Base-by-base conservation (phyloP, 2,113 vertebrate species). In the Gobius niger region DNA sequence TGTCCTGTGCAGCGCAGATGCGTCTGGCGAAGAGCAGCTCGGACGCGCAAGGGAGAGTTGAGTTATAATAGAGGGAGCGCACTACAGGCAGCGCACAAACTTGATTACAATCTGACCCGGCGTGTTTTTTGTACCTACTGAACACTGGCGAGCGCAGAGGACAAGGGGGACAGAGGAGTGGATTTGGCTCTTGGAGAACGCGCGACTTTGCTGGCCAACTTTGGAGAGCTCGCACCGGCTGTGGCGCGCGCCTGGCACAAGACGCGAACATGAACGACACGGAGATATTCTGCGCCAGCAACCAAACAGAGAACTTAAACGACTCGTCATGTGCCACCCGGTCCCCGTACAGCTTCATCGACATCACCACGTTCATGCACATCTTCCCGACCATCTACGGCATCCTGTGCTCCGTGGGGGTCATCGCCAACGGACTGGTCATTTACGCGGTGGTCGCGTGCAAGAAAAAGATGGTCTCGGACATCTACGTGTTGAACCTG, bases 381-480 rank as follows among this genome's bases (percentile, higher is more conserved):
- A 90, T 93, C 7, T 88, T 94, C 54, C 93, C 93, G 1, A 79
- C 91, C 0, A 89, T 94, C 14, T 94, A 94, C 15, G 93, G 92
- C 34, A 81, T 94, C 68, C 78, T 94, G 70, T 94, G 93, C 50
- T 70, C 84, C 0, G 88, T 93, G 1, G 93, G 93, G 46, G 92
- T 93, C 7, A 74, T 93, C 13, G 91, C 92, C 75, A 94, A 94
- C 50, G 86, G 89, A 19, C 82, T 94, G 77, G 93, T 94, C 14
- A 93, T 94, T 65, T 93, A 92, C 77, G 89, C 92, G 4, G 92
- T 94, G 78, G 91, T 87, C 2, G 85, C 88, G 0, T 93, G 93
- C 82, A 94, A 94, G 82, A 94, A 93, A 78, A 93, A 91, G 53
- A 92, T 93, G 89, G 91, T 94, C 0, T 94, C 93, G 2, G 93